Evolutionary conservation across 1,140 invertebrate genomes (phyloP), one percentile per base, ranked within the genome.

Genomic region (Anastrepha ludens): DNA sequence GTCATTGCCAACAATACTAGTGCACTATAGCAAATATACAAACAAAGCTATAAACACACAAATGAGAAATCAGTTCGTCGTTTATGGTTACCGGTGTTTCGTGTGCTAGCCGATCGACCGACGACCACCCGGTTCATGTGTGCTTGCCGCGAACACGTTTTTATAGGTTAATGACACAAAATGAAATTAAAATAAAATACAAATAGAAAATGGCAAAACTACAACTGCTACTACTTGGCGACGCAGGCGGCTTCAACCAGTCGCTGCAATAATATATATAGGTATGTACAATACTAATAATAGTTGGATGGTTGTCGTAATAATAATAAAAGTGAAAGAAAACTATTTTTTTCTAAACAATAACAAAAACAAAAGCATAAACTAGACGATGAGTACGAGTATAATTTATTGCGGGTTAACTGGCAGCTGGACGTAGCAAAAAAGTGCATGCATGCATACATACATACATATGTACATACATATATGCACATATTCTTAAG

Each of bases 81-180:
- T 17, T 15, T 8, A 74, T 55, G 15, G 60, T 55, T 11, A 20
- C 9, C 44, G 41, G 74, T 55, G 74, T 55, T 81, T 29, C 9
- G 74, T 81, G 47, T 81, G 74, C 74, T 55, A 9, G n/a, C 47
- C 44, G 74, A 81, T 55, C 47, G 47, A 55, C 64, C 64, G n/a
- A 67, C 20, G 41, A 41, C 11, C 41, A 44, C 20, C 47, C 47
- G 47, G 74, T 81, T 81, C 74, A 81, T 55, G 44, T 81, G 74
- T 17, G 74, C 47, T 81, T 81, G 13, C 50, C 74, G 74, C 74
- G 74, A 81, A 81, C 74, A 81, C 74, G 74, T 81, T 81, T 81
- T 81, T 81, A 81, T 81, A 81, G 74, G 74, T 81, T 81, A 81
- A 81, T 81, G 74, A 81, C 74, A 81, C 74, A 81, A 81, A 81